Conservation (phyloP, 37 sponge, comb jelly and placozoan species). For the Crambe crambe region DNA sequence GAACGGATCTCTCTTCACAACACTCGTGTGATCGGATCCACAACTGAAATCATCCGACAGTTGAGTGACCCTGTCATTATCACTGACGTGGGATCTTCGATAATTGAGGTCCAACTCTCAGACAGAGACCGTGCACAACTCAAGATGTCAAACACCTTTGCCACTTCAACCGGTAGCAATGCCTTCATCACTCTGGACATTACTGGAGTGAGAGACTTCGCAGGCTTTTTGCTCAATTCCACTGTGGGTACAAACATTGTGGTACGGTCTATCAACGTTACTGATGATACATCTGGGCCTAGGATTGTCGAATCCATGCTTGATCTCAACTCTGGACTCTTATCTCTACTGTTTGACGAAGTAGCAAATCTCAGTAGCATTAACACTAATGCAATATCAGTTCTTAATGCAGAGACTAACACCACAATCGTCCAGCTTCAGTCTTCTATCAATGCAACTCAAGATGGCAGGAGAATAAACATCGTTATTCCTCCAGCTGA, state of each 20-base stretch:
- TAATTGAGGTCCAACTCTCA: slow-evolving; percentile 53
- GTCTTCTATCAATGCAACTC: slow-evolving; percentile 18
- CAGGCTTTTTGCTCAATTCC: slow-evolving; percentile 52
- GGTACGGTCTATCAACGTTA: slow-evolving; percentile 21
- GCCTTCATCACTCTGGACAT: slow-evolving; percentile 49
- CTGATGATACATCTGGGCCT: slow-evolving; percentile 74
- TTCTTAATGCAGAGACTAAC: slow-evolving; percentile 45
- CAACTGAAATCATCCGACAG: neutral
- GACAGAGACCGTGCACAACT: slow-evolving; percentile 41
- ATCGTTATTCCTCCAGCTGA: slow-evolving; percentile 40
- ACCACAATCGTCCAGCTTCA: slow-evolving; percentile 25
- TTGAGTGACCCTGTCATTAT: slow-evolving; percentile 13
- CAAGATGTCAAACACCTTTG: slow-evolving; percentile 55
- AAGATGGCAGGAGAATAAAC: slow-evolving; percentile 26
- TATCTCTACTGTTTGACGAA: slow-evolving; percentile 73
- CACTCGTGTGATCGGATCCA: neutral
- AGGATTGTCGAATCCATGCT: slow-evolving; percentile 38
- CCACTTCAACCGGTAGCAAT: slow-evolving; percentile 19
- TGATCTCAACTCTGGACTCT: slow-evolving; percentile 75
- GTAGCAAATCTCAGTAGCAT: slow-evolving; percentile 30
- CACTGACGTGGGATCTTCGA: slow-evolving; percentile 58
- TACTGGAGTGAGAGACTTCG: slow-evolving; percentile 63
- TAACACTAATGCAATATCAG: slow-evolving; percentile 43
- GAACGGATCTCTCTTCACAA: slow-evolving; percentile 40
- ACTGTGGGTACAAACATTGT: slow-evolving; percentile 5